These are phyloP conservation scores for Oscheius sp. DNA, from an alignment of 1,140 invertebrate genomes.

Conservation along the genomic window DNA sequence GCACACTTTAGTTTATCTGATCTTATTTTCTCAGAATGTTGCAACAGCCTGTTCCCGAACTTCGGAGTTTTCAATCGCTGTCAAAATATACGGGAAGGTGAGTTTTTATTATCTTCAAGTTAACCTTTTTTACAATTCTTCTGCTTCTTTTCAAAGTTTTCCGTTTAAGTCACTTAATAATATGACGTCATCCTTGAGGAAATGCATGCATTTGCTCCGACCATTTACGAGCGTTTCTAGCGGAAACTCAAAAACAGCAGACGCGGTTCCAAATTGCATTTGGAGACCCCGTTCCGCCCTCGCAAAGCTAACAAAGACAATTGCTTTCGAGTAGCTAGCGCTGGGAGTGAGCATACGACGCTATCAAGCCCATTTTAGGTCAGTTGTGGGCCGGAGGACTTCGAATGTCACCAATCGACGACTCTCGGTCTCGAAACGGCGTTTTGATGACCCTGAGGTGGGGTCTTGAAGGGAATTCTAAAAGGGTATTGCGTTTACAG, in stretches of 20 bases:
- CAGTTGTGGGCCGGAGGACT: constrained; percentile 32
- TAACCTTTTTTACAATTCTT: too few species aligned
- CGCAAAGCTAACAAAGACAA: not conserved
- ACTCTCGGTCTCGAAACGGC: constrained; percentile 22
- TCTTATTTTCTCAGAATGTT: constrained; percentile 45
- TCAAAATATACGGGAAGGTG: constrained; percentile 51
- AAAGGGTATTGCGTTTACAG: constrained; percentile 7
- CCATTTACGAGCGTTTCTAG: too few species aligned
- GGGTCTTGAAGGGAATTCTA: too few species aligned
- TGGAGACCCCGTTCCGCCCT: not conserved
- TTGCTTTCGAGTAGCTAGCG: not conserved
- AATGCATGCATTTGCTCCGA: too few species aligned
- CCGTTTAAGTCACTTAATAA: too few species aligned
- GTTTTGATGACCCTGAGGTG: constrained; percentile 23
- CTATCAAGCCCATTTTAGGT: constrained; percentile 22
- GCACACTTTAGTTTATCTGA: constrained; percentile 17
- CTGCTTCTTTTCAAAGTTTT: too few species aligned
- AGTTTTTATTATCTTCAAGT: not conserved
- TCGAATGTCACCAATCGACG: constrained; percentile 31
- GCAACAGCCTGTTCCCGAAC: constrained; percentile 59
- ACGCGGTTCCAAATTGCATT: not conserved
- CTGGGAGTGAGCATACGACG: not conserved
- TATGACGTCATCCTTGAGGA: too few species aligned
- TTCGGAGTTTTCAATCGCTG: constrained; percentile 60
- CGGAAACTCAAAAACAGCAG: too few species aligned